Conservation (phyloP, 1,140 invertebrate genomes). For the Plectrocnemia conspersa region DNA sequence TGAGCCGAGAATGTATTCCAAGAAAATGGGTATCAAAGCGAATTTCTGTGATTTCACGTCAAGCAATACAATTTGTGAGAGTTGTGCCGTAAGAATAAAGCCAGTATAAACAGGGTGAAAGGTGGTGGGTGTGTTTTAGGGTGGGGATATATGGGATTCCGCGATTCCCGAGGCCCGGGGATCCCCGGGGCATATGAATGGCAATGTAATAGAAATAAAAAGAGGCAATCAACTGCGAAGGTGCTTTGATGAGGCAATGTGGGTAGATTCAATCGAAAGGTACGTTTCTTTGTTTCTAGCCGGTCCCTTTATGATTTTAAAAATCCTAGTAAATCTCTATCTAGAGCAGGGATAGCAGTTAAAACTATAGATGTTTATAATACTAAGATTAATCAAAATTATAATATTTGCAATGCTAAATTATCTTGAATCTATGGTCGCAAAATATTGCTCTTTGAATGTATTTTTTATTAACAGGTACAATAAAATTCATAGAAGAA, state of each 20-base stretch:
- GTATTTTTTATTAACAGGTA: too few species aligned
- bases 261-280: conserved; percentile 23
- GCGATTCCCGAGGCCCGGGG: conserved; percentile 8
- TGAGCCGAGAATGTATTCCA: conserved; percentile 16
- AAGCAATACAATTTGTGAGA: conserved; percentile 36
- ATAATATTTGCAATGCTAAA: too few species aligned
- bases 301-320: too few species aligned
- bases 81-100: conserved; percentile 35
- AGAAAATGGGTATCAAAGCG: conserved; percentile 28
- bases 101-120: conserved; percentile 25
- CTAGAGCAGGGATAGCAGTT: too few species aligned
- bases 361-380: too few species aligned
- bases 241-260: conserved; percentile 32
- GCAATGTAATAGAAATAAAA: conserved; percentile 35
- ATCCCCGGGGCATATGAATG: conserved; percentile 34
- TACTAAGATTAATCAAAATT: too few species aligned
- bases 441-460: too few species aligned
- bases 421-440: too few species aligned
- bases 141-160: conserved; percentile 11
- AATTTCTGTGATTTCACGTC: conserved; percentile 35
- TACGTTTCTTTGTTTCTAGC: conserved; percentile 5
- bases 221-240: conserved; percentile 33
- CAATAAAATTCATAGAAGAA: too few species aligned
- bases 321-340: too few species aligned
- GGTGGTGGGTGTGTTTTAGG: not conserved